These are phyloP conservation scores for Macquaria australasica DNA, from an alignment of 2,113 vertebrate species.

Conservation along the genomic window DNA sequence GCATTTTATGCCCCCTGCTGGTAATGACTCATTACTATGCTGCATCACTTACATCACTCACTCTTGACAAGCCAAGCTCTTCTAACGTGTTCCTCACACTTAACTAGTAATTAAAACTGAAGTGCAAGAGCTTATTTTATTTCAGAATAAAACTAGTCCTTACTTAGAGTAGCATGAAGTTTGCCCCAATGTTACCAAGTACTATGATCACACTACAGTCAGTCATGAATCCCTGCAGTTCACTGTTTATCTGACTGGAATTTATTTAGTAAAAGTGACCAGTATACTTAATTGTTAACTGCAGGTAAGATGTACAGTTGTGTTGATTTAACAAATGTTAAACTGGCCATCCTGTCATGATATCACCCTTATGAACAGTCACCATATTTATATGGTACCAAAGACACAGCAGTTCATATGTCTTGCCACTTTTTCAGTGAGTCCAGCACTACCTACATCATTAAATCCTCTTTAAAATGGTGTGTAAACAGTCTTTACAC, in stretches of 20 bases:
- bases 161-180: not conserved
- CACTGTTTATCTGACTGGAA: not conserved
- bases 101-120: not conserved
- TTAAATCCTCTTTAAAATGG: not conserved
- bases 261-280: not conserved
- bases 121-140: not conserved
- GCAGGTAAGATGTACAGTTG: not conserved
- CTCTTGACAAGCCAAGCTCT: not conserved
- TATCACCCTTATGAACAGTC: not conserved
- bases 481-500: constrained; percentile 1
- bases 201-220: not conserved
- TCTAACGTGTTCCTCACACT: not conserved
- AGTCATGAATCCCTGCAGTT: not conserved
- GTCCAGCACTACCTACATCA: not conserved
- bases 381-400: not conserved
- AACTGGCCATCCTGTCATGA: not conserved
- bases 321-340: constrained; percentile 6
- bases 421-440: constrained; percentile 2
- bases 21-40: constrained; percentile 13
- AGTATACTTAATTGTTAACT: not conserved
- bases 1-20: constrained; percentile 55
- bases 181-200: not conserved
- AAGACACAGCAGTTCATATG: not conserved
- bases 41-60: not conserved
- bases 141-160: not conserved